Evolutionary conservation across 2,797 vertebrate species (phyloP), one percentile per base, ranked within the genome.

Genomic region (Gastrophryne carolinensis): DNA sequence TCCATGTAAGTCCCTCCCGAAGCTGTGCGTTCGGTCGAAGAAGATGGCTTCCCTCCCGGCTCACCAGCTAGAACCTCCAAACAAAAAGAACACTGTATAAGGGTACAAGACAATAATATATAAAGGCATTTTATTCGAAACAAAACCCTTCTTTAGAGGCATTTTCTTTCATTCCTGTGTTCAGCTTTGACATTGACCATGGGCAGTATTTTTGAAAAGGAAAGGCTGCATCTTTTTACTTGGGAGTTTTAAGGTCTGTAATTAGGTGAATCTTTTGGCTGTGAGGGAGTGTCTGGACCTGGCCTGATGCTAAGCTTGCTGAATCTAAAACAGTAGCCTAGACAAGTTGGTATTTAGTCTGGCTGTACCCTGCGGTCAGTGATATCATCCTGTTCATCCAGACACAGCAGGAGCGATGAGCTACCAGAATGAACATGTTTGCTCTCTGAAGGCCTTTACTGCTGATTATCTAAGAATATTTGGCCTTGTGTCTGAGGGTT

Each of bases 351-450:
- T 66, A 58, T 64, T 71, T 74, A 57, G 62, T 74, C 62, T 74
- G 39, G 61, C 52, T 58, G 44, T n/a, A 12, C 32, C 23, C 65
- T 66, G 72, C 67, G 53, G 63, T 67, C 53, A 67, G 26, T 75
- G 63, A 67, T 75, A 63, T 75, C 63, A 75, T 37, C 35, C 37
- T 27, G 29, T 49, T 74, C 60, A 57, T 74, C 49, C 47, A 63
- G 47, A 73, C 24, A 73, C 58, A 73, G 60, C 71, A 63, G 44
- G 58, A 73, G 41, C 47, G n/a, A n/a, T n/a, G n/a, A 35, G 34
- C 26, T 4, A 64, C 44, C 50, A 47, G 32, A 53, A 61, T 17
- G 52, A 44, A 35, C 27, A 19, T 12, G 37, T 54, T 69, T 56
- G 32, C 52, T 56, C 41, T 44, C 26, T 41, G 19, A 10, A 67